Evolutionary conservation across 2,797 vertebrate genomes (phyloP).

Genomic region (Smutsia gigantea): DNA sequence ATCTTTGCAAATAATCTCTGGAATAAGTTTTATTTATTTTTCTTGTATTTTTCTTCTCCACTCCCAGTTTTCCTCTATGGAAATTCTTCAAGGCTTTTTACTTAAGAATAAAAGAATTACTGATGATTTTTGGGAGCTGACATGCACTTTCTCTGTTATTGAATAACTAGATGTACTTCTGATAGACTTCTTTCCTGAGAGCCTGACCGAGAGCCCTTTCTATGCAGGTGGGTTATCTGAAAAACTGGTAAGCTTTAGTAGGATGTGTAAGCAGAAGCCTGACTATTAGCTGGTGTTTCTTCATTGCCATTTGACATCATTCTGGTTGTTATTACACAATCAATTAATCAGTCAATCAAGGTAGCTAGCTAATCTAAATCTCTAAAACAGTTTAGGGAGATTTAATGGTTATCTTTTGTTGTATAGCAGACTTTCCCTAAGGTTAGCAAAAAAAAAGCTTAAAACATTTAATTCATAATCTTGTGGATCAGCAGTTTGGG

Average conservation of each 20-base stretch:
- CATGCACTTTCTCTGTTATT: neutral
- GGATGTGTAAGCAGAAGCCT: neutral
- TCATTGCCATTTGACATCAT: neutral
- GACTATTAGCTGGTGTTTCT: neutral
- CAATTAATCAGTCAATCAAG: neutral
- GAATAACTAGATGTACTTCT: neutral
- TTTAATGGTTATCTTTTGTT: neutral
- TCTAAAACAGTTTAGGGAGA: neutral
- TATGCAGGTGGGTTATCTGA: neutral
- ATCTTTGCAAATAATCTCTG: neutral
- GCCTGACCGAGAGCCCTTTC: neutral
- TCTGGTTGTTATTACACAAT: neutral
- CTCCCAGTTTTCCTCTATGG: neutral
- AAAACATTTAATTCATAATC: neutral
- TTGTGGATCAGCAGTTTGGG: neutral
- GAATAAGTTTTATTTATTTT: neutral
- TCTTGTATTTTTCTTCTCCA: neutral
- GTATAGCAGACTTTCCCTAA: neutral
- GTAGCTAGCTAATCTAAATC: neutral
- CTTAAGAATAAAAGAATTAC: neutral
- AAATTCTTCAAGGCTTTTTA: neutral
- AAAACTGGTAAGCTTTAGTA: neutral
- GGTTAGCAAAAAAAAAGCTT: neutral
- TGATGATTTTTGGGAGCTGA: neutral
- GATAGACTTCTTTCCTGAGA: neutral